These are phyloP conservation scores for Amphiprion percula DNA, from an alignment of 2,113 vertebrate species.

Conservation along the genomic window DNA sequence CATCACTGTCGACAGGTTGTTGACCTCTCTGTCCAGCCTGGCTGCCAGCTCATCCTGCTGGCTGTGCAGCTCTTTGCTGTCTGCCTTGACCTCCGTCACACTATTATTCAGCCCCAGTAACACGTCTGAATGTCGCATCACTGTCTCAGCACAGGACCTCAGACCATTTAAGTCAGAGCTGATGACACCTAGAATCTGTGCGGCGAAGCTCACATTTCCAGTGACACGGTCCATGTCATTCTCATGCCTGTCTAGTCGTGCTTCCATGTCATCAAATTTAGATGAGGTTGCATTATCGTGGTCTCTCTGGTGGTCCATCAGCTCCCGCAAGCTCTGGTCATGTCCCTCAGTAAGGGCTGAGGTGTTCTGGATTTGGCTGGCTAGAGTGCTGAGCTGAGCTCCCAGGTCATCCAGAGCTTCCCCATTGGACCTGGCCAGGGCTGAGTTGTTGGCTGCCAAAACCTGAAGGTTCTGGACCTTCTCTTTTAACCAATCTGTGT, in stretches of 20 bases:
- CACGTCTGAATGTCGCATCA: slow-evolving; percentile 91
- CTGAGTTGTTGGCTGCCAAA: slow-evolving; percentile 93
- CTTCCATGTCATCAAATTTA: slow-evolving; percentile 90
- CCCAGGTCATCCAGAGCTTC: slow-evolving; percentile 94
- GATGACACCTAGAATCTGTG: slow-evolving; percentile 92
- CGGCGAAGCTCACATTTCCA: slow-evolving; percentile 93
- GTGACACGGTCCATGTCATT: slow-evolving; percentile 90
- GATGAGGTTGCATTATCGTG: slow-evolving; percentile 90
- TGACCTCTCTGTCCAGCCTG: slow-evolving; percentile 93
- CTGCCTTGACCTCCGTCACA: slow-evolving; percentile 87
- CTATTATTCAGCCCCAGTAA: slow-evolving; percentile 89
- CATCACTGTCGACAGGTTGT: slow-evolving; percentile 93
- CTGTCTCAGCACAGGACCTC: slow-evolving; percentile 92
- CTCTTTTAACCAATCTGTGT: slow-evolving; percentile 94
- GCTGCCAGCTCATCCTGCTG: slow-evolving; percentile 92
- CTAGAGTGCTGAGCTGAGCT: slow-evolving; percentile 89
- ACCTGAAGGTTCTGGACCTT: slow-evolving; percentile 93
- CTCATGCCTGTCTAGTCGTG: slow-evolving; percentile 90
- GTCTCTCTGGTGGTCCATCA: slow-evolving; percentile 92
- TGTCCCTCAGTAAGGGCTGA: slow-evolving; percentile 88
- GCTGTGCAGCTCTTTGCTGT: slow-evolving; percentile 87
- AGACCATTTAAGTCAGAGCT: slow-evolving; percentile 91
- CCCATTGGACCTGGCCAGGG: slow-evolving; percentile 90
- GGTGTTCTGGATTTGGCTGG: slow-evolving; percentile 92
- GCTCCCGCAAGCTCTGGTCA: slow-evolving; percentile 91